These are phyloP conservation scores for Odontomachus brunneus DNA, from an alignment of 1,140 invertebrate genomes.

Conservation along the genomic window DNA sequence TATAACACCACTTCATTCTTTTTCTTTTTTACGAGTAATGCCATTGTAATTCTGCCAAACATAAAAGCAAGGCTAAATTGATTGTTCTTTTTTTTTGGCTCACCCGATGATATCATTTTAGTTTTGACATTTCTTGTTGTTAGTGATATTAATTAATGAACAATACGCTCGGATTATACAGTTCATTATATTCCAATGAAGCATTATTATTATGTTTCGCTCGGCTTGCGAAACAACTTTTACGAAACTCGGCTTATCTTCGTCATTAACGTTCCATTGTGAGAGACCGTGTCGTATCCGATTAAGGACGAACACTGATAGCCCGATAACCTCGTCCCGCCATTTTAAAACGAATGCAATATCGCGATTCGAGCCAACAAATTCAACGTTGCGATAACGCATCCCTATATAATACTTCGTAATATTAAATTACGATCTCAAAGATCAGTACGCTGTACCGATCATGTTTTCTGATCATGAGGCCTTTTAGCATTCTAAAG, in stretches of 20 bases:
- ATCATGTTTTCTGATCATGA: constrained; percentile 1
- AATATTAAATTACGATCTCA: constrained; percentile 9
- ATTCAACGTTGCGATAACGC: constrained; percentile 38
- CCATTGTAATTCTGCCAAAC: too few species aligned
- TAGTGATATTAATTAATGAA: neutral
- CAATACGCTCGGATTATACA: too few species aligned
- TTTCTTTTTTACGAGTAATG: too few species aligned
- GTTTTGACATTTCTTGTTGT: constrained; percentile 4
- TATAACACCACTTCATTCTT: neutral
- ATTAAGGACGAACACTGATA: constrained; percentile 51
- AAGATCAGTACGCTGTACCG: neutral
- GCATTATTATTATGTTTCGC: constrained; percentile 23
- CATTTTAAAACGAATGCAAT: constrained; percentile 41
- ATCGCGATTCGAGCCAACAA: constrained; percentile 38
- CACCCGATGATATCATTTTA: neutral
- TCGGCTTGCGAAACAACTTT: neutral
- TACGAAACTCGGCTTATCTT: constrained; percentile 47
- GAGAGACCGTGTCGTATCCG: constrained; percentile 28
- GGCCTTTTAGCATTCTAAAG: neutral
- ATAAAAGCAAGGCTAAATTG: neutral
- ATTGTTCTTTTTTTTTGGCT: neutral
- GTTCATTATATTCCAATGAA: neutral
- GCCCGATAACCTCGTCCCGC: constrained; percentile 44
- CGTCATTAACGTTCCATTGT: constrained; percentile 57
- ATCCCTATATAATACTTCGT: neutral